Conservation (phyloP, 2,113 vertebrate genomes). For the Daboia siamensis region DNA sequence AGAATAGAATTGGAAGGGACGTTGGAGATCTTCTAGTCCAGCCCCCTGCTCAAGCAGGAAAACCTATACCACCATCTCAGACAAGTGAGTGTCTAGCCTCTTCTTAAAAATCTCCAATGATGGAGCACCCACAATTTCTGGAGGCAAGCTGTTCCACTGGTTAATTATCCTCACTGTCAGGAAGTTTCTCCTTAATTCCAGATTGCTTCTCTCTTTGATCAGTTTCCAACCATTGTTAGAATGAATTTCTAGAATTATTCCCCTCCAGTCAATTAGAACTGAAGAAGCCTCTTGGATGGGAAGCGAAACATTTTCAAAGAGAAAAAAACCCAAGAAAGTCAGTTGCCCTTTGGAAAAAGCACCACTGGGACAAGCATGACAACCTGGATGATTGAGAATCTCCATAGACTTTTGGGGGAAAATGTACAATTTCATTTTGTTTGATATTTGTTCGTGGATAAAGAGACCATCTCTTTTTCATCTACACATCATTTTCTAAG, state of each 20-base stretch:
- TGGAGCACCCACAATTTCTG: no score
- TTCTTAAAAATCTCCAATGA: no score
- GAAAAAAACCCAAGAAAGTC: not conserved
- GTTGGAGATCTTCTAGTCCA: no score
- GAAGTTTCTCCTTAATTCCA: no score
- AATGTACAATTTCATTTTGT: not conserved
- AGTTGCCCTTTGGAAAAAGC: not conserved
- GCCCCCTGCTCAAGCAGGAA: no score
- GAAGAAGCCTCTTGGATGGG: not conserved
- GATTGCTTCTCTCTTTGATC: no score
- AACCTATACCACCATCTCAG: no score
- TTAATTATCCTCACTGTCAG: no score
- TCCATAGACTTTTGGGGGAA: not conserved
- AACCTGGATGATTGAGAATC: not conserved
- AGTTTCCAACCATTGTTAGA: no score
- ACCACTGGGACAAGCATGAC: not conserved
- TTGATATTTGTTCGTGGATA: slow-evolving; percentile 6
- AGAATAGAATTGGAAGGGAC: no score
- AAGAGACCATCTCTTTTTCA: slow-evolving; percentile 3
- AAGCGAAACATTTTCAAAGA: not conserved
- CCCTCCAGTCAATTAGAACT: not conserved
- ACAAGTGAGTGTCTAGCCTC: no score
- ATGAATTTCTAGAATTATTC: not conserved
- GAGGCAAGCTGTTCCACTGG: no score
- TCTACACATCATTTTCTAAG: slow-evolving; percentile 7